Evolutionary conservation across 1,140 invertebrate genomes (phyloP).

Genomic region (Archegozetes longisetosus): DNA sequence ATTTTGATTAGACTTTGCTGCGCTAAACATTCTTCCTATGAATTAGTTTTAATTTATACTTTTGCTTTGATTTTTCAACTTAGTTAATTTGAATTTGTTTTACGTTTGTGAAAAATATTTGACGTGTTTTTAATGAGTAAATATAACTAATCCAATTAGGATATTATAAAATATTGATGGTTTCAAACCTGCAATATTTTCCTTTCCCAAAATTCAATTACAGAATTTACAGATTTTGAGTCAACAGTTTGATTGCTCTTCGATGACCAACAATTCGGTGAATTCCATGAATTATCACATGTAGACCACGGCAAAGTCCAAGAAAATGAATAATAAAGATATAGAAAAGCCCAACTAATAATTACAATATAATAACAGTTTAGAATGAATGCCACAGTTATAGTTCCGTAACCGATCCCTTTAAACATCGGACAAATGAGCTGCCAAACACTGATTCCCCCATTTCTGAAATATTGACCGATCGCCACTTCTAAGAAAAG

Average conservation of each 20-base stretch:
- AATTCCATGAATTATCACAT: constrained; percentile 23
- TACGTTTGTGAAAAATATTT: too few relatives aligned
- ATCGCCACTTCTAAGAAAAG: constrained; percentile 56
- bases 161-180: too few relatives aligned
- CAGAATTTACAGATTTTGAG: constrained; percentile 10
- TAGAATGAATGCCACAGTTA: constrained; percentile 38
- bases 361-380: constrained; percentile 43
- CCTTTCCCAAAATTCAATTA: constrained; percentile 18
- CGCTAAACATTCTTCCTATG: too few relatives aligned
- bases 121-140: too few relatives aligned
- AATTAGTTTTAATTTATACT: too few relatives aligned
- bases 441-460: constrained; percentile 52
- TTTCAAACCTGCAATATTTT: constrained; percentile 29
- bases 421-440: constrained; percentile 58
- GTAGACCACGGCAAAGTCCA: constrained; percentile 22
- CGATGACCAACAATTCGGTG: constrained; percentile 9
- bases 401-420: constrained; percentile 33
- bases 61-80: too few relatives aligned
- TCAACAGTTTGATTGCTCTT: background rate
- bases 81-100: too few relatives aligned
- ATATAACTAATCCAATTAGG: too few relatives aligned
- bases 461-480: constrained; percentile 58
- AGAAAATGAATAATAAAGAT: constrained; percentile 31
- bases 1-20: too few relatives aligned
- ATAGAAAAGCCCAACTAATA: constrained; percentile 37